phyloP scores from a whole-genome alignment of 2,888 invertebrate species.

The Homarus gammarus region DNA sequence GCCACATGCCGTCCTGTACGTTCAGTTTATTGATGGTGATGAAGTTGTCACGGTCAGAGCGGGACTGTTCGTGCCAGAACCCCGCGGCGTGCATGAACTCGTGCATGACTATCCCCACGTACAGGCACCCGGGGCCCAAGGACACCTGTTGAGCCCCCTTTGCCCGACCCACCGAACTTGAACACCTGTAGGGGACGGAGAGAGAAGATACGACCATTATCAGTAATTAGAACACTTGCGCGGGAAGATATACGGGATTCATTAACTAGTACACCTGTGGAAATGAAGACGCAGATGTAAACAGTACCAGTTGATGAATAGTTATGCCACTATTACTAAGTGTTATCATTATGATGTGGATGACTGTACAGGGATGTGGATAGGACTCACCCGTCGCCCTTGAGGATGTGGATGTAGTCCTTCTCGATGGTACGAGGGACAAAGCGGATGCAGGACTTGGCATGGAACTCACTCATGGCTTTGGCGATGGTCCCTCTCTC shows the following conservation, averaged over 20 bases:
- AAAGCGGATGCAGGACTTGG: constrained; percentile 80
- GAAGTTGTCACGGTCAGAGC: constrained; percentile 80
- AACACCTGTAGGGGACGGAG: constrained; percentile 79
- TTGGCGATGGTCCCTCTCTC: constrained; percentile 77
- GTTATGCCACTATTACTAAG: not conserved
- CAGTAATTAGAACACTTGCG: not conserved
- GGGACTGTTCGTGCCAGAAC: constrained; percentile 81
- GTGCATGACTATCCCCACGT: constrained; percentile 79
- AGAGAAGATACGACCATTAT: no score
- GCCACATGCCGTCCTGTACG: constrained; percentile 78
- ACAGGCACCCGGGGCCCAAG: constrained; percentile 78
- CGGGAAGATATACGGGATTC: not conserved
- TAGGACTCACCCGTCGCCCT: constrained; percentile 78
- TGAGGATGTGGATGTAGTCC: constrained; percentile 79
- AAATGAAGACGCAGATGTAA: not conserved
- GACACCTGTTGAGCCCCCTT: constrained; percentile 80
- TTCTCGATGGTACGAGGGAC: constrained; percentile 78
- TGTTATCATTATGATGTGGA: no score
- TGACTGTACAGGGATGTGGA: no score
- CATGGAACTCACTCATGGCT: constrained; percentile 79
- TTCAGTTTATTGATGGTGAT: constrained; percentile 79
- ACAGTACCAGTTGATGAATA: not conserved
- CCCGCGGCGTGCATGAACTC: constrained; percentile 81
- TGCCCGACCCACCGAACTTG: constrained; percentile 80
- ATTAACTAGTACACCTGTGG: not conserved